phyloP scores from a whole-genome alignment of 1,140 invertebrate species.

The Hydropsyche tenuis region DNA sequence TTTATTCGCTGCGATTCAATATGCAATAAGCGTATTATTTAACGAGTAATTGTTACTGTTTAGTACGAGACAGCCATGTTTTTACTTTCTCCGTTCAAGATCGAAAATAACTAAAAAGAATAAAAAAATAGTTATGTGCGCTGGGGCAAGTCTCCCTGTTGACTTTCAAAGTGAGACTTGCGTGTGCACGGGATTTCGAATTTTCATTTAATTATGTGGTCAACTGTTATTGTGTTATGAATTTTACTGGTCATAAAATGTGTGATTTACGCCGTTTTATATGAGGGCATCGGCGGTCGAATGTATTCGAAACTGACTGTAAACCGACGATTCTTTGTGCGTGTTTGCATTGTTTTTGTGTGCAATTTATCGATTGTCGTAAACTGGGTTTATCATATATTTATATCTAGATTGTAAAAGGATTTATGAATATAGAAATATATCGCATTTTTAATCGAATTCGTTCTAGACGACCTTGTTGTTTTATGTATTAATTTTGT shows the following conservation, averaged over 20 bases:
- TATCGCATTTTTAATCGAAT: too few species aligned
- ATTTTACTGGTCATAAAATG: conserved; percentile 15
- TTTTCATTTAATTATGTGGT: conserved; percentile 26
- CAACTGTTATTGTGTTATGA: not conserved
- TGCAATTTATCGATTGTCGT: too few species aligned
- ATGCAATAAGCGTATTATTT: not conserved
- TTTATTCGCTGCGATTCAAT: conserved; percentile 5
- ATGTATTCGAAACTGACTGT: not conserved
- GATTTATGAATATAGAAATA: too few species aligned
- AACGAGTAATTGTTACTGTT: conserved; percentile 12
- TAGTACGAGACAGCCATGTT: not conserved
- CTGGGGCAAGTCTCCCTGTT: not conserved
- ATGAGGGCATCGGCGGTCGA: not conserved
- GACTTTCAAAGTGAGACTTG: not conserved
- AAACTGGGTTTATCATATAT: too few species aligned
- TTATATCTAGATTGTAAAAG: too few species aligned
- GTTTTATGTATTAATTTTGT: too few species aligned
- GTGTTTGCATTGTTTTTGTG: too few species aligned
- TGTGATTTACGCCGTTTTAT: conserved; percentile 25
- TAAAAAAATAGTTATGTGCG: not conserved
- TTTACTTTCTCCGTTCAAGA: not conserved
- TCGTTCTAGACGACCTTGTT: too few species aligned
- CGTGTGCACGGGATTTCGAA: not conserved
- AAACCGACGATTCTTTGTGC: not conserved
- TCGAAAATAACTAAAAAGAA: not conserved